These are phyloP conservation scores for Lycia hirtaria DNA, from an alignment of 2,888 invertebrate genomes.

Conservation along the genomic window DNA sequence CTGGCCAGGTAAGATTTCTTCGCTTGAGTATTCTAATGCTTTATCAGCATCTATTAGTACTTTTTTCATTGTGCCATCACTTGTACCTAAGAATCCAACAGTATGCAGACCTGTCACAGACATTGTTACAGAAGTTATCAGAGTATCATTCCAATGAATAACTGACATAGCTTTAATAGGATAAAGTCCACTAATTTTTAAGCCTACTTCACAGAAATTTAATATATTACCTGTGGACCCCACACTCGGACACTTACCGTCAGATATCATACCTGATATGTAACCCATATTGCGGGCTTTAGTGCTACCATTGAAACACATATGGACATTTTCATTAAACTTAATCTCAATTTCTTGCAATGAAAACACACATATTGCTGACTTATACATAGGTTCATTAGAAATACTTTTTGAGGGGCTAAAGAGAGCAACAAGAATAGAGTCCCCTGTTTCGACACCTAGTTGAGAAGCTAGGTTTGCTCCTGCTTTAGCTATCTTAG, in stretches of 20 bases:
- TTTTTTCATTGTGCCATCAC: slow-evolving; percentile 94
- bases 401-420: slow-evolving; percentile 95
- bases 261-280: slow-evolving; percentile 95
- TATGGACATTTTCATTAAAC: slow-evolving; percentile 98
- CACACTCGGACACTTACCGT: slow-evolving; percentile 95
- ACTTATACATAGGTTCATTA: slow-evolving; percentile 92
- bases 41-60: slow-evolving; percentile 86
- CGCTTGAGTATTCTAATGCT: slow-evolving; percentile 94
- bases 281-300: slow-evolving; percentile 96
- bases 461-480: slow-evolving; percentile 92
- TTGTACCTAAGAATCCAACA: slow-evolving; percentile 97
- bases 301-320: slow-evolving; percentile 98
- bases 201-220: slow-evolving; percentile 95
- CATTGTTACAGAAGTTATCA: slow-evolving; percentile 93
- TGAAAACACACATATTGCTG: slow-evolving; percentile 97
- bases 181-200: slow-evolving; percentile 95
- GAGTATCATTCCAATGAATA: slow-evolving; percentile 91
- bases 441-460: slow-evolving; percentile 91
- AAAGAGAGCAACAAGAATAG: slow-evolving; percentile 95
- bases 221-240: slow-evolving; percentile 95
- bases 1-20: slow-evolving; percentile 92
- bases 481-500: slow-evolving; percentile 94
- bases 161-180: slow-evolving; percentile 92
- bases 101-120: slow-evolving; percentile 96
- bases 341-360: slow-evolving; percentile 95